phyloP scores from a whole-genome alignment of 2,113 vertebrate genomes.

The Caranx ignobilis region DNA sequence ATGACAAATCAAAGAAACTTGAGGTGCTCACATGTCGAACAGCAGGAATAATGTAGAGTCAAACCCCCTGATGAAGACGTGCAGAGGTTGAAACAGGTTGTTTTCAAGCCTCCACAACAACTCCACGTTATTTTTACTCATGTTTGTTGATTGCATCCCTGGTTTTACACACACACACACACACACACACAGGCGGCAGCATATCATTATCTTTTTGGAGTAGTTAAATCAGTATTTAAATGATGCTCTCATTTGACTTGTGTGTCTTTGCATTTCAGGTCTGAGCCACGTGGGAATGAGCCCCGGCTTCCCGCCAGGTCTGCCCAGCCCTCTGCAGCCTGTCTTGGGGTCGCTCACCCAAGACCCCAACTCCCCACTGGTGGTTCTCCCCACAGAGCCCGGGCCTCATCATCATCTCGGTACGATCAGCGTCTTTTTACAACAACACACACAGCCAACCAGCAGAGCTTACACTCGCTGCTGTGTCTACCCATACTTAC shows the following conservation, averaged over 20 bases:
- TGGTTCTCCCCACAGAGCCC: conserved; percentile 93
- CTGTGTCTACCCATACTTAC: conserved; percentile 17
- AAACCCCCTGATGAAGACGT: neutral
- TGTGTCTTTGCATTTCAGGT: conserved; percentile 78
- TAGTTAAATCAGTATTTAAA: conserved; percentile 19
- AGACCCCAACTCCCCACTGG: conserved; percentile 91
- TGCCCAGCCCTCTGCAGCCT: conserved; percentile 91
- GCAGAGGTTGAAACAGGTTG: neutral
- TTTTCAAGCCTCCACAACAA: neutral
- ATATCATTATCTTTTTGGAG: neutral
- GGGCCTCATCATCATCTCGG: conserved; percentile 92
- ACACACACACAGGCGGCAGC: neutral
- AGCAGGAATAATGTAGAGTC: neutral
- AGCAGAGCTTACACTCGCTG: conserved; percentile 21
- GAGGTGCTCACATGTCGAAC: neutral
- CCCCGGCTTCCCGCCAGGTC: conserved; percentile 90
- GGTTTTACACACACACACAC: neutral
- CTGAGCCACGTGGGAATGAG: conserved; percentile 92
- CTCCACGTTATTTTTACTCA: neutral
- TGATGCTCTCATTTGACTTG: neutral
- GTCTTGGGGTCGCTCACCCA: conserved; percentile 92
- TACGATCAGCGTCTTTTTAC: conserved; percentile 60
- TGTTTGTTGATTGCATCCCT: neutral
- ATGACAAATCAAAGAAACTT: neutral
- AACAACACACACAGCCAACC: conserved; percentile 9